A percentile compares a stretch with the other conserved stretches of the same genome.
Conservation (phyloP, 2,797 vertebrate genomes). For the Monodelphis domestica region DNA sequence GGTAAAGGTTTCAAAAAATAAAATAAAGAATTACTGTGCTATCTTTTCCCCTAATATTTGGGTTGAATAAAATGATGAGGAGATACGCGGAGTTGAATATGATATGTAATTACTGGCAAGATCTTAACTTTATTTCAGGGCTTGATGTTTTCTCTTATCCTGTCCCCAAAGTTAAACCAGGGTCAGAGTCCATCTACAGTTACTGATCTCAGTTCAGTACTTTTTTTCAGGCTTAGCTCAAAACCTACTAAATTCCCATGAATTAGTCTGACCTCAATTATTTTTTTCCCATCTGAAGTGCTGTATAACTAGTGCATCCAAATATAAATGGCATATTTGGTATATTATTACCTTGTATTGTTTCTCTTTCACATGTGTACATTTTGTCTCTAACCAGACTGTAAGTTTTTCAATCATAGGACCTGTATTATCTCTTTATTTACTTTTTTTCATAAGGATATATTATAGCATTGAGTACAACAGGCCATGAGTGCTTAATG, state of each 20-base stretch:
- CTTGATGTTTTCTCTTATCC: constrained; percentile 11
- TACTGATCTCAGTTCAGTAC: background rate
- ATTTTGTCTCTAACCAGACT: background rate
- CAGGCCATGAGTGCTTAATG: background rate
- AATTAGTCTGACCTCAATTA: background rate
- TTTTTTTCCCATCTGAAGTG: background rate
- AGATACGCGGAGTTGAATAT: background rate
- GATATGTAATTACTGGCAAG: background rate
- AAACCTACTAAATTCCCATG: background rate
- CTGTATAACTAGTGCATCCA: background rate
- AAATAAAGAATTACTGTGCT: too few species aligned
- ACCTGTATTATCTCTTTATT: background rate
- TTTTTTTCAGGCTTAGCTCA: constrained; percentile 35
- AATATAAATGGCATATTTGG: constrained; percentile 13
- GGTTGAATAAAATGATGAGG: background rate
- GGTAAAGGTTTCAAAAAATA: too few species aligned
- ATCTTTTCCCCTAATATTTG: background rate
- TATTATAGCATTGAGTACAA: background rate
- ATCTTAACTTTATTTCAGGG: background rate
- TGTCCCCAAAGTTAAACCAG: background rate
- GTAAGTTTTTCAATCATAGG: background rate
- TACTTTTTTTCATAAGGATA: background rate
- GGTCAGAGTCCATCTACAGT: background rate
- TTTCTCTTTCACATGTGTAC: constrained; percentile 8
- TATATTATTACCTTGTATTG: constrained; percentile 20